These are phyloP conservation scores for Brachymystax lenok DNA, from an alignment of 2,797 vertebrate species.

Conservation along the genomic window DNA sequence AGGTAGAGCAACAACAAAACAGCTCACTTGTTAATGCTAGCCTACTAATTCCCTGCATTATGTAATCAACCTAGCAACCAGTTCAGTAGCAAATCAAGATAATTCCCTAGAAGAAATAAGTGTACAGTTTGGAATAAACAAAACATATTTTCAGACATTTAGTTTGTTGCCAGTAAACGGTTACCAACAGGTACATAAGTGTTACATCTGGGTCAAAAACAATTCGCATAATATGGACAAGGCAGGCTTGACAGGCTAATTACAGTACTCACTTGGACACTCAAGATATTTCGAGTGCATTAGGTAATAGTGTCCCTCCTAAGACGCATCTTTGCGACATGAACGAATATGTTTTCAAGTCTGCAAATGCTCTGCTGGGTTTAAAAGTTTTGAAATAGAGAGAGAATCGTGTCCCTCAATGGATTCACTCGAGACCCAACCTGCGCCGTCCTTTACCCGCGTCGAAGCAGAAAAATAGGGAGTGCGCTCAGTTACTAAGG, in stretches of 20 bases:
- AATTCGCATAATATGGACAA: neutral
- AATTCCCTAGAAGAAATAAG: neutral
- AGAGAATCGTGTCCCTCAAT: conserved; percentile 2
- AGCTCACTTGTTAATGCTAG: neutral
- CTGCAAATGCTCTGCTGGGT: neutral
- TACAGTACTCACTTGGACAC: conserved; percentile 49
- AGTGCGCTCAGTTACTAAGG: conserved; percentile 63
- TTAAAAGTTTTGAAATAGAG: neutral
- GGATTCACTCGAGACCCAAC: neutral
- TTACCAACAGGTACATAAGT: no score
- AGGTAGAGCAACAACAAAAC: conserved; percentile 4
- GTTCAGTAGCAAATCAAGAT: neutral
- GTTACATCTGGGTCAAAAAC: no score
- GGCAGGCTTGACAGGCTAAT: neutral
- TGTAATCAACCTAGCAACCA: neutral
- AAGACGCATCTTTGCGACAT: conserved; percentile 24
- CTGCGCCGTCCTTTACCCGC: conserved; percentile 40
- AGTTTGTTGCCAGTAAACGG: neutral
- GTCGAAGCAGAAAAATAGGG: conserved; percentile 43
- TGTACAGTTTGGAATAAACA: neutral
- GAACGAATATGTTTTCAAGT: neutral
- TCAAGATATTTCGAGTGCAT: conserved; percentile 15
- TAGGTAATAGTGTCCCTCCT: neutral
- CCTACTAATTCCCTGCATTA: neutral
- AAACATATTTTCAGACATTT: neutral